phyloP scores from a whole-genome alignment of 1,140 invertebrate species.

The Telenomus remus region DNA sequence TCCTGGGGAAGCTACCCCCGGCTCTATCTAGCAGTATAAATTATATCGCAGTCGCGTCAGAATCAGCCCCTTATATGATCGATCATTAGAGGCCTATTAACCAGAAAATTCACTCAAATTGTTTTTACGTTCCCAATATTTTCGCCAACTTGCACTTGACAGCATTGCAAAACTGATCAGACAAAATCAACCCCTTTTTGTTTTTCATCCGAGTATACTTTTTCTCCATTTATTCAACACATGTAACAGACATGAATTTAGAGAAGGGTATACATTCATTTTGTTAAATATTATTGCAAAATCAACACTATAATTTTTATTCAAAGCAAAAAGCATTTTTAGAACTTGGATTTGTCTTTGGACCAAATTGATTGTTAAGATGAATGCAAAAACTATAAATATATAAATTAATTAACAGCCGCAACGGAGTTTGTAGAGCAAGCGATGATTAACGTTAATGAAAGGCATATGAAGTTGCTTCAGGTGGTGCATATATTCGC shows the following conservation, averaged over 20 bases:
- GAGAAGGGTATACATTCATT: too few relatives aligned
- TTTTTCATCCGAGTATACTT: background rate
- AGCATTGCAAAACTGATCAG: conserved; percentile 3
- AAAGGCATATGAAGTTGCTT: conserved; percentile 59
- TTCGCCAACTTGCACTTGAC: conserved; percentile 36
- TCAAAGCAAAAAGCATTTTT: too few relatives aligned
- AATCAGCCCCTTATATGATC: conserved; percentile 73
- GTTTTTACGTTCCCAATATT: conserved; percentile 55
- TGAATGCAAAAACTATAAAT: too few relatives aligned
- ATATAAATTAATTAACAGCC: background rate
- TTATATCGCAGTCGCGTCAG: conserved; percentile 74
- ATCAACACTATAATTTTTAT: too few relatives aligned
- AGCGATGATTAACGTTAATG: conserved; percentile 62
- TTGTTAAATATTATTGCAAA: too few relatives aligned
- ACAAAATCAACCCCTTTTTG: background rate
- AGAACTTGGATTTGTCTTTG: too few relatives aligned
- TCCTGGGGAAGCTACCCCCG: conserved; percentile 70
- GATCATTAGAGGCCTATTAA: conserved; percentile 74
- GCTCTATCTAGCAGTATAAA: conserved; percentile 73
- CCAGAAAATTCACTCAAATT: conserved; percentile 73
- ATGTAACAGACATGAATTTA: too few relatives aligned
- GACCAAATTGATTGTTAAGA: too few relatives aligned
- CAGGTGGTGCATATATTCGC: conserved; percentile 61
- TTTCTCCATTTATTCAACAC: background rate
- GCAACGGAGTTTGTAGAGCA: conserved; percentile 3